A percentile compares a stretch with the other conserved stretches of the same genome.
These are phyloP conservation scores for Novumbra hubbsi DNA, from an alignment of 2,797 vertebrate genomes.

Conservation along the genomic window DNA sequence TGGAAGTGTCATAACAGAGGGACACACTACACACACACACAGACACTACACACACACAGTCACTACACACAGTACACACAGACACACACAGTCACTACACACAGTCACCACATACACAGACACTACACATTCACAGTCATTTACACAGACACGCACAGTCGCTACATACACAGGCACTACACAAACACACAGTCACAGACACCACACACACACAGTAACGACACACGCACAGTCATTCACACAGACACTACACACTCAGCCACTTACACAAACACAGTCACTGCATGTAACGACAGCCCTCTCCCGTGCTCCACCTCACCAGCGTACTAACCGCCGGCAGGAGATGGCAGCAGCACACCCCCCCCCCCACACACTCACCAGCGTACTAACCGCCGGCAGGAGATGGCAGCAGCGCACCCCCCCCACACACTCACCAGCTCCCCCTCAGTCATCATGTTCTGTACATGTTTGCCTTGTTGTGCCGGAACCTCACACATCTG, in stretches of 20 bases:
- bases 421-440: too few species aligned
- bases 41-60: slow-evolving; percentile 2
- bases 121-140: background rate
- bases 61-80: background rate
- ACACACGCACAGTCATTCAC: slow-evolving; percentile 1
- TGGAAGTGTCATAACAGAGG: background rate
- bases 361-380: too few species aligned
- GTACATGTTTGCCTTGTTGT: too few species aligned
- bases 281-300: too few species aligned
- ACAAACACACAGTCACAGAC: too few species aligned
- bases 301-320: too few species aligned
- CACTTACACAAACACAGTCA: background rate
- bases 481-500: too few species aligned
- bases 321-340: too few species aligned
- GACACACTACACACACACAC: slow-evolving; percentile 13
- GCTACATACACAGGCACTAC: background rate
- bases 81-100: background rate
- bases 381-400: too few species aligned
- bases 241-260: background rate
- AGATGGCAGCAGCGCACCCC: too few species aligned
- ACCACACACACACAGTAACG: background rate
- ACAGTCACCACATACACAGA: background rate
- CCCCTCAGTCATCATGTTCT: too few species aligned
- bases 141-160: background rate
- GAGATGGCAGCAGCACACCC: too few species aligned